phyloP scores from a whole-genome alignment of 2,797 vertebrate species.

The Sardinella longiceps region DNA sequence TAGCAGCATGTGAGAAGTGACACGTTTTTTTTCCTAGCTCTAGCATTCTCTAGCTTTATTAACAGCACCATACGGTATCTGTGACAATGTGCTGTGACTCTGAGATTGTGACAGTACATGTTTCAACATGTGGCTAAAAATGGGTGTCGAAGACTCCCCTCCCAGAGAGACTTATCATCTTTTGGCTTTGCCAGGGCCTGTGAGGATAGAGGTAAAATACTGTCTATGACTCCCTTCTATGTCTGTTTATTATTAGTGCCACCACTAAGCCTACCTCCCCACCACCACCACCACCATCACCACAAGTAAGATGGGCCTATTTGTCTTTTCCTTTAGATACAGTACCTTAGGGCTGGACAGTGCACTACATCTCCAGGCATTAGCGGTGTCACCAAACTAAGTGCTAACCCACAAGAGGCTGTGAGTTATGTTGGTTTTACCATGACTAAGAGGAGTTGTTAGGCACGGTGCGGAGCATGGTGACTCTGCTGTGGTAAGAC shows the following conservation, averaged over 20 bases:
- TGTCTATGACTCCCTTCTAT: background rate
- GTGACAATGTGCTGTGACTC: background rate
- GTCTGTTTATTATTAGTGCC: background rate
- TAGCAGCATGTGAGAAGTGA: background rate
- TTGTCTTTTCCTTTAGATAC: slow-evolving; percentile 10
- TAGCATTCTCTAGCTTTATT: background rate
- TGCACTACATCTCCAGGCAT: slow-evolving; percentile 54
- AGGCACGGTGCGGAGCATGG: too few relatives aligned
- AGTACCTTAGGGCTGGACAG: background rate
- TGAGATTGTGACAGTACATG: background rate
- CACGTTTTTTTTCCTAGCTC: background rate
- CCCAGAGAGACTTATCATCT: background rate
- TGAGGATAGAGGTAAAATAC: background rate
- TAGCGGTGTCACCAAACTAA: slow-evolving; percentile 53
- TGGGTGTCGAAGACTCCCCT: background rate
- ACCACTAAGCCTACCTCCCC: background rate
- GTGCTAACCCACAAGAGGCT: too few relatives aligned
- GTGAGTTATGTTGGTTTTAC: too few relatives aligned
- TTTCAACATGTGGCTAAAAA: background rate
- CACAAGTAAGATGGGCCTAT: slow-evolving; percentile 45
- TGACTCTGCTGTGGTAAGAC: too few relatives aligned
- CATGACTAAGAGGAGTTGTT: too few relatives aligned
- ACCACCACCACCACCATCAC: background rate
- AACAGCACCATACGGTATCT: background rate
- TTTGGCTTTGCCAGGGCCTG: background rate